Base-by-base conservation (phyloP, 1,140 invertebrate genomes). In the Calliopsis andreniformis region DNA sequence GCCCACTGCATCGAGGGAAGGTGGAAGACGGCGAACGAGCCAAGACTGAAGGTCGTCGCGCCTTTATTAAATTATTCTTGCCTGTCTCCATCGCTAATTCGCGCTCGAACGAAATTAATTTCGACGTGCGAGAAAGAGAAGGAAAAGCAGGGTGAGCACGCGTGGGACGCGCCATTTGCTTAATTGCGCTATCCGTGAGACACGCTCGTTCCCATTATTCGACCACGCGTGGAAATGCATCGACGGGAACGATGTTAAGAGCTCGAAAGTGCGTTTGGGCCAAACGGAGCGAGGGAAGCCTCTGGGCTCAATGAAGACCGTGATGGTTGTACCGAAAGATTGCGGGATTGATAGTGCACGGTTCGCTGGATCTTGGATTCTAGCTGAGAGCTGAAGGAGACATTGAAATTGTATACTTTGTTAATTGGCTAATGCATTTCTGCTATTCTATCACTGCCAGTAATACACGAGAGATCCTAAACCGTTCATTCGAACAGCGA, bases 121-220 rank as follows among this genome's bases (percentile, higher is more conserved):
- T 66, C 49, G 49, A 0, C 35, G 6, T n/a, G 45, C n/a, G 25
- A 28, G 25, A 58, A 23, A 42, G 61, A 30, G 14, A 32, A n/a
- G 55, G 55, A 35, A 58, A 53, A 51, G n/a, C n/a, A n/a, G n/a
- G n/a, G n/a, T n/a, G n/a, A 67, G 45, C 71, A 68, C 71, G 85
- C 79, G 83, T 83, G 76, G 84, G 76, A 80, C 80, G 83, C 80
- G 80, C 76, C 80, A 83, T 86, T 86, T 86, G 84, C 84, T 83
- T 86, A 86, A 86, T 86, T 86, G 83, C 80, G 77, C 82, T 69
- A 82, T 85, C 47, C 83, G 58, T 58, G 72, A 75, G 71, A 76
- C n/a, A n/a, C 78, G 67, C 61, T 70, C 67, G 79, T 64, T 72
- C 79, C 79, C 80, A 55, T 82, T 81, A 72, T 71, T 81, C 72